A percentile compares a stretch with the other conserved stretches of the same genome.
Conservation (phyloP, 1,140 invertebrate genomes). For the Lepidurus apus region DNA sequence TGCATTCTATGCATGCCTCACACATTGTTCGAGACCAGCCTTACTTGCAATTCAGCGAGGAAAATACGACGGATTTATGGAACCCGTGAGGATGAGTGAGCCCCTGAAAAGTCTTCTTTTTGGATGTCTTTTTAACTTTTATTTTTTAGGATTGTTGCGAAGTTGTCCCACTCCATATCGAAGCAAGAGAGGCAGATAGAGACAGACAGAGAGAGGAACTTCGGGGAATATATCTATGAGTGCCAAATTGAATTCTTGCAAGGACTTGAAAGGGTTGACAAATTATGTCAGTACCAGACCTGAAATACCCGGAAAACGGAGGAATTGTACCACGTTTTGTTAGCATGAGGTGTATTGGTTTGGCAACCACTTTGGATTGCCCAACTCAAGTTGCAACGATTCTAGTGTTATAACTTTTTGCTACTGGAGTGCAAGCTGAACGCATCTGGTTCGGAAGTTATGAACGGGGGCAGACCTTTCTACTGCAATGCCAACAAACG, state of each 20-base stretch:
- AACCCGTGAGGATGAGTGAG: too few relatives aligned
- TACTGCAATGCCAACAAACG: neutral
- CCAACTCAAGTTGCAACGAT: neutral
- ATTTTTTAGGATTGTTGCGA: too few relatives aligned
- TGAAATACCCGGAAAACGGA: neutral
- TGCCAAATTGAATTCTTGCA: neutral
- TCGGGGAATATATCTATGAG: neutral
- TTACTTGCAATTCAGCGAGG: too few relatives aligned
- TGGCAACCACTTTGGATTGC: neutral
- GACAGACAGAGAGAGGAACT: neutral
- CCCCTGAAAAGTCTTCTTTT: too few relatives aligned
- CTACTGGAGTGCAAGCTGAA: neutral
- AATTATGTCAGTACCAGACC: neutral
- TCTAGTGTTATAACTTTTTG: too few relatives aligned
- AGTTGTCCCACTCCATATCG: too few relatives aligned
- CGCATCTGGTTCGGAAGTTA: neutral
- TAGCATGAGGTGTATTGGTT: neutral
- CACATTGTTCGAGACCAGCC: too few relatives aligned
- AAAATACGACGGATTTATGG: too few relatives aligned
- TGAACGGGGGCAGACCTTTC: neutral
- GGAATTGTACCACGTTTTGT: neutral
- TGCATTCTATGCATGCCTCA: too few relatives aligned
- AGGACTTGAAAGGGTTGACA: constrained; percentile 13
- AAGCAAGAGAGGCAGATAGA: too few relatives aligned
- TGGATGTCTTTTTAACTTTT: too few relatives aligned